A percentile compares a stretch with the other conserved stretches of the same genome.
Conservation (phyloP, 2,797 vertebrate species). For the Geotrypetes seraphini region DNA sequence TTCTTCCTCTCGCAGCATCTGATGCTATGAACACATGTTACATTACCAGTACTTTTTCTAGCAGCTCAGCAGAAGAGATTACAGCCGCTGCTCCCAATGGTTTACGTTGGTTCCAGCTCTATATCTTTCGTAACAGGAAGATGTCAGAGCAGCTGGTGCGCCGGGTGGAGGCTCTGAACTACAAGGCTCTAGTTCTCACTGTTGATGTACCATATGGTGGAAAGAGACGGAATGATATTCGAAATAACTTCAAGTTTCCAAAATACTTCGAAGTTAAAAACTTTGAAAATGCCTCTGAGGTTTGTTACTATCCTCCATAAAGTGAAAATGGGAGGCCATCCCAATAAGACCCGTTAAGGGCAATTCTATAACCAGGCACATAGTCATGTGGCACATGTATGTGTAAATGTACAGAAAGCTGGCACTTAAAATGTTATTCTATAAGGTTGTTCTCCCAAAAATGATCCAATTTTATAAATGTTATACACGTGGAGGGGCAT, state of each 20-base stretch:
- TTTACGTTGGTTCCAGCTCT: conserved; percentile 89
- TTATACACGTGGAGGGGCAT: too few species aligned
- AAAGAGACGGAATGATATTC: conserved; percentile 72
- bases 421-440: too few species aligned
- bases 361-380: too few species aligned
- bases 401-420: too few species aligned
- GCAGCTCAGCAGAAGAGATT: conserved; percentile 81
- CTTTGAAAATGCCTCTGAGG: conserved; percentile 69
- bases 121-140: conserved; percentile 71
- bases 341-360: too few species aligned
- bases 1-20: conserved; percentile 59
- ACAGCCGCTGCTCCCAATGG: conserved; percentile 58
- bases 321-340: too few species aligned
- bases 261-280: conserved; percentile 75
- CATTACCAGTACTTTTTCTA: conserved; percentile 80
- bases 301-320: too few species aligned
- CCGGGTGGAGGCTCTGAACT: conserved; percentile 68
- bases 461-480: too few species aligned
- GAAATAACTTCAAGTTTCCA: conserved; percentile 75
- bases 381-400: too few species aligned
- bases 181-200: conserved; percentile 84
- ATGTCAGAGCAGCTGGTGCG: conserved; percentile 70
- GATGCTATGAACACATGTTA: conserved; percentile 71
- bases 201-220: conserved; percentile 71
- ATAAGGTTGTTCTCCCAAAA: too few species aligned